Conservation (phyloP, 1,140 invertebrate species). For the Sycophaga agraensis region DNA sequence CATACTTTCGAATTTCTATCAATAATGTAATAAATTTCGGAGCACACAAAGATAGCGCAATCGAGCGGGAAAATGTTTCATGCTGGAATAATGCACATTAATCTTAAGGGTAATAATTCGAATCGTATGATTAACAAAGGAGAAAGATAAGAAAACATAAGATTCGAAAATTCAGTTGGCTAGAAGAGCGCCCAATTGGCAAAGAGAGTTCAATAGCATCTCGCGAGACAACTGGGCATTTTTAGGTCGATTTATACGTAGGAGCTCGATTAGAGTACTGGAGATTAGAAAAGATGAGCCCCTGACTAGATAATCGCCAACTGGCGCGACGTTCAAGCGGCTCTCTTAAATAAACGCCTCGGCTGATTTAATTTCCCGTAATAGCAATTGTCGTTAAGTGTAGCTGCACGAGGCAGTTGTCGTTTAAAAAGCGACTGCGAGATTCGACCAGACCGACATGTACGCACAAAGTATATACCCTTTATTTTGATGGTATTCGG, state of each 20-base stretch:
- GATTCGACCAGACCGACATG: neutral
- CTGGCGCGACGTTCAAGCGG: conserved; percentile 32
- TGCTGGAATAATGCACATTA: too few species aligned
- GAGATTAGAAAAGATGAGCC: conserved; percentile 34
- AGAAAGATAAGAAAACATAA: too few species aligned
- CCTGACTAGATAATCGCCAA: conserved; percentile 38
- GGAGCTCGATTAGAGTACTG: neutral
- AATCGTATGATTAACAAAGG: too few species aligned
- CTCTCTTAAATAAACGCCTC: conserved; percentile 40
- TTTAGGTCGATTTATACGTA: too few species aligned
- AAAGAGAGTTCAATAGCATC: neutral
- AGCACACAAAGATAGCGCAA: too few species aligned
- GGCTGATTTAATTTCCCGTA: conserved; percentile 49
- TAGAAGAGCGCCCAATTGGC: too few species aligned
- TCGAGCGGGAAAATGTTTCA: too few species aligned
- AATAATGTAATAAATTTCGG: too few species aligned
- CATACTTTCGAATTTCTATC: too few species aligned
- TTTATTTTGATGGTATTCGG: too few species aligned
- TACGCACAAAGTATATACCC: neutral
- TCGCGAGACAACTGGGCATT: neutral
- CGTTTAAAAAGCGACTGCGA: neutral
- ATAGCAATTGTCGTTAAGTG: conserved; percentile 43
- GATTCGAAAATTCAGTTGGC: too few species aligned
- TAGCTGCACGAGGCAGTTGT: conserved; percentile 1
- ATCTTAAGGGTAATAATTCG: too few species aligned